Conservation (phyloP, 2,888 invertebrate genomes). For the Amphipoea oculea region DNA sequence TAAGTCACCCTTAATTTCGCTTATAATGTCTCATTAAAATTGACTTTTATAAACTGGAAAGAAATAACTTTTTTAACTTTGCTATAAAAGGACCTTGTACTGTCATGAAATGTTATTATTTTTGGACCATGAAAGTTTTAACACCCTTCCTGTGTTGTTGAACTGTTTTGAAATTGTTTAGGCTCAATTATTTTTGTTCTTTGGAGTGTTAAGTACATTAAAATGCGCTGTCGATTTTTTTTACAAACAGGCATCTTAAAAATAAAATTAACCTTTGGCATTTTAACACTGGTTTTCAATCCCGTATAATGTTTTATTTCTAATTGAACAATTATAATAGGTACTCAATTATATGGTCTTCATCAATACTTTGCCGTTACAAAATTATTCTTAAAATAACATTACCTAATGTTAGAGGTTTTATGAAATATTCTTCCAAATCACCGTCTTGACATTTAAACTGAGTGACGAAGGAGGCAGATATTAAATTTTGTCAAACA, state of each 20-base stretch:
- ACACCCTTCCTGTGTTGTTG: constrained; percentile 34
- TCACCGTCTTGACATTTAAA: constrained; percentile 57
- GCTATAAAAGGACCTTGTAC: constrained; percentile 35
- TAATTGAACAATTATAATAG: neutral
- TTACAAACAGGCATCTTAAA: neutral
- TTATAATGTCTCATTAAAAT: constrained; percentile 62
- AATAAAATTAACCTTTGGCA: neutral
- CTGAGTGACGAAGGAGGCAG: constrained; percentile 34
- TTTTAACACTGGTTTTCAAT: neutral
- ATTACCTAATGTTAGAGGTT: neutral
- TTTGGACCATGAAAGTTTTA: constrained; percentile 26
- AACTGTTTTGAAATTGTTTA: constrained; percentile 30
- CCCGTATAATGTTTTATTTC: neutral
- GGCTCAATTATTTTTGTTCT: constrained; percentile 6
- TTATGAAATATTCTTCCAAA: constrained; percentile 31
- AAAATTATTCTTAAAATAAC: neutral
- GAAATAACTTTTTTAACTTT: constrained; percentile 49
- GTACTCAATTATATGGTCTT: neutral
- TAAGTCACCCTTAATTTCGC: constrained; percentile 58
- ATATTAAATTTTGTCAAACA: constrained; percentile 62
- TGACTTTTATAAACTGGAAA: constrained; percentile 38
- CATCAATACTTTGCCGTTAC: constrained; percentile 1
- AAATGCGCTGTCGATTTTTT: neutral
- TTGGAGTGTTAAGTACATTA: neutral
- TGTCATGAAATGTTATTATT: constrained; percentile 50